These are phyloP conservation scores for Phorcus lineatus DNA, from an alignment of 2,888 invertebrate species.

Conservation along the genomic window DNA sequence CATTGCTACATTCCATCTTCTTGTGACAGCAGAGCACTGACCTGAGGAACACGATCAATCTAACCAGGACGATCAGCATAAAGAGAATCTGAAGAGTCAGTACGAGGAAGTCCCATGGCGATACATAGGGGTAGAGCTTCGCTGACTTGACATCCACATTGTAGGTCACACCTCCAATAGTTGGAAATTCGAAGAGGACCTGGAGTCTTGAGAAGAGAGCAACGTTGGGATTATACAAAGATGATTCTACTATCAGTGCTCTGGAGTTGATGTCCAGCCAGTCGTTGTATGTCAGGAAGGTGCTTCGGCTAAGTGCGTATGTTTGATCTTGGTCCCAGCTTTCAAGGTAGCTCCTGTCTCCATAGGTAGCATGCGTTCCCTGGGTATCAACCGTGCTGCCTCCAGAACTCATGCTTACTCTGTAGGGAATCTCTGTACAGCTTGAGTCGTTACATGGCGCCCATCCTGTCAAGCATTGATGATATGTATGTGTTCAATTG, in stretches of 20 bases:
- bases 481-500: background rate
- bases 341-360: constrained; percentile 38
- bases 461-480: no score
- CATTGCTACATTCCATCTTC: background rate
- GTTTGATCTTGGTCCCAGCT: constrained; percentile 32
- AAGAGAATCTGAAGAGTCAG: constrained; percentile 44
- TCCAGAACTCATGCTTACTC: background rate
- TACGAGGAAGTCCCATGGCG: constrained; percentile 45
- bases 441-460: no score
- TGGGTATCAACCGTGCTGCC: constrained; percentile 15
- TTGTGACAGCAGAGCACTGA: background rate
- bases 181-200: constrained; percentile 39
- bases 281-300: constrained; percentile 23
- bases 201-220: constrained; percentile 35
- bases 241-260: constrained; percentile 40
- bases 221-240: constrained; percentile 44
- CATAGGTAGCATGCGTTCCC: constrained; percentile 33
- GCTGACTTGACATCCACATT: constrained; percentile 27
- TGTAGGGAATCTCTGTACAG: background rate
- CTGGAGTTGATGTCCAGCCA: constrained; percentile 49
- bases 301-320: constrained; percentile 23
- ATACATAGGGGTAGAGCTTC: constrained; percentile 47
- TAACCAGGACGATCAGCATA: constrained; percentile 18
- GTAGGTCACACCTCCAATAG: constrained; percentile 32
- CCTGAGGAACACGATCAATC: constrained; percentile 9